Evolutionary conservation across 2,113 vertebrate species (phyloP), one percentile per base, ranked within the genome.

Genomic region (Hippocampus abdominalis): DNA sequence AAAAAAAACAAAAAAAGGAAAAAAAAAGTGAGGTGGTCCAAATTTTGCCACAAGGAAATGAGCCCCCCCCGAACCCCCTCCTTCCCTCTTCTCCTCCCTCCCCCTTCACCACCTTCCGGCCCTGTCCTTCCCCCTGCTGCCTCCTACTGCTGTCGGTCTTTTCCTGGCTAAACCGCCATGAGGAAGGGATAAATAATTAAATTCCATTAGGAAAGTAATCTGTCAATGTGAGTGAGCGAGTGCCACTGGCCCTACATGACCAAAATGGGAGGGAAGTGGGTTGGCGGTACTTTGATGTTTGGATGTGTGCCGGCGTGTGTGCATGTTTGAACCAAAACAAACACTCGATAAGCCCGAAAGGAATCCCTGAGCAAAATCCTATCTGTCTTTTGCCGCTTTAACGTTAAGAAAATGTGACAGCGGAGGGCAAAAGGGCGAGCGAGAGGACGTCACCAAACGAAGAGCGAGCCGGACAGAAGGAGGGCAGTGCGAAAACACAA

Each of bases 201-300:
- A 93, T 93, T 93, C 91, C 91, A 93, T 93, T 93, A 93, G 90
- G 87, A 91, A 87, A 89, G 90, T 93, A 91, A 93, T 93, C 92
- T 89, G 91, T 93, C 92, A 93, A 88, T 88, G 83, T 88, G 90
- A 91, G 75, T 89, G 51, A 68, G 66, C 40, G 92, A 91, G 81
- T 87, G 85, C 82, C 77, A 86, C 72, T 83, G 87, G 72, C 75
- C 76, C 73, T 68, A 74, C 81, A 84, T 70, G 82, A 66, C 81
- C 72, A 78, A 74, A 75, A 81, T 66, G 71, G 59, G 29, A 74
- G 53, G 71, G 53, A 59, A 73, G 29, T 27, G 71, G 25, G 27
- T 36, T 32, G n/a, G 21, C 6, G 21, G 12, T 53, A 9, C 23
- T 25, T 20, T 23, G 18, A 69, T 20, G 62, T 74, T 46, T 54